phyloP scores from a whole-genome alignment of 2,888 invertebrate genomes.

The Cryptus viduatorius region DNA sequence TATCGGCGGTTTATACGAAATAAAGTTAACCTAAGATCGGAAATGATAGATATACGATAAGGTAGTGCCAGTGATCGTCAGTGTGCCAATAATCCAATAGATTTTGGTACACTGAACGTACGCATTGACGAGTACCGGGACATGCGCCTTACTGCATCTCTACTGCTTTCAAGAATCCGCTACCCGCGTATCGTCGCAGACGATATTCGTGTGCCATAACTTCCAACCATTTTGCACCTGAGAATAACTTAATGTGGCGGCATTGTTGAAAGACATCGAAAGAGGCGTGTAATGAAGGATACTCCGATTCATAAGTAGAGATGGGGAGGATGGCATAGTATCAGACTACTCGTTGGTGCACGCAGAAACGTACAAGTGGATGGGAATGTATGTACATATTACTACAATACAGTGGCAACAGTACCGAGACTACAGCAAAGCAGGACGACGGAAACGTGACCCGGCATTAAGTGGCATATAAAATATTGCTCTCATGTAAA shows the following conservation, averaged over 20 bases:
- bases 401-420: slow-evolving; percentile 43
- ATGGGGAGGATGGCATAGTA: slow-evolving; percentile 33
- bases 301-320: slow-evolving; percentile 81
- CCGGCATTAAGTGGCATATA: slow-evolving; percentile 83
- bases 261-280: slow-evolving; percentile 46
- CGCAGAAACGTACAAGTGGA: not conserved
- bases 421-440: slow-evolving; percentile 40
- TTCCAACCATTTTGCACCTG: not conserved
- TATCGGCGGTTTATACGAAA: too few species aligned
- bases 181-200: too few species aligned
- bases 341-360: slow-evolving; percentile 64
- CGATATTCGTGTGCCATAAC: too few species aligned
- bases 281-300: slow-evolving; percentile 75
- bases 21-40: too few species aligned
- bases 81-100: too few species aligned
- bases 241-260: slow-evolving; percentile 27
- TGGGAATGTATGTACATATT: slow-evolving; percentile 57
- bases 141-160: too few species aligned
- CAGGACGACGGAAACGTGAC: slow-evolving; percentile 81
- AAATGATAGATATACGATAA: too few species aligned
- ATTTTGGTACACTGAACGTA: too few species aligned
- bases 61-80: too few species aligned
- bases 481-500: slow-evolving; percentile 84
- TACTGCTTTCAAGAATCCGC: too few species aligned
- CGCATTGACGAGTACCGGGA: too few species aligned